Evolutionary conservation across 1,140 invertebrate species (phyloP), one percentile per base, ranked within the genome.

Genomic region (Agrypnia vestita): DNA sequence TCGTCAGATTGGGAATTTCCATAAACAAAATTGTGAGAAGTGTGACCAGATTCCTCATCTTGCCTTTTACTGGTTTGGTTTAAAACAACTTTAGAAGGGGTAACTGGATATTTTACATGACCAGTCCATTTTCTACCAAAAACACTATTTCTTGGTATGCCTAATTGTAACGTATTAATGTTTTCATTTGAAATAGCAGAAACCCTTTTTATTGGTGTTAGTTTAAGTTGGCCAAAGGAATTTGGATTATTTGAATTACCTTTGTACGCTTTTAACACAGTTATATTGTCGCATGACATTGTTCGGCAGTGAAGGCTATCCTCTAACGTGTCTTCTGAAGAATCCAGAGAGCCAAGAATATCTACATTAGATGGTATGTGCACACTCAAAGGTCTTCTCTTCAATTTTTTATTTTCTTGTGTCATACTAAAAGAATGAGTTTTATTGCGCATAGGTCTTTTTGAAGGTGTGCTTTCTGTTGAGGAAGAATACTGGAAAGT

Each of bases 101-200:
- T 92, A 6, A 92, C 91, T n/a, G 91, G 91, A 84, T 92, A 92
- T 74, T 88, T 86, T 0, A 92, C 90, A 43, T 91, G 91, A 0
- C 91, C 91, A 17, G 88, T 80, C 90, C 91, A 92, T 79, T 88
- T 88, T 80, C 91, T 86, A 67, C 91, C 89, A 0, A 91, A 80
- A 8, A 89, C 90, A 81, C 89, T 88, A 83, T 90, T 91, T 69
- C 91, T 86, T 4, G 91, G 90, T 55, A 91, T 82, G 10, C 76
- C 81, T 25, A 55, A 21, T 13, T 69, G 43, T 15, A 78, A 13
- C 0, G 47, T 82, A 35, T 53, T 21, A 51, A 47, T 44, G 17
- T 56, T 73, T 35, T 83, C 79, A 53, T 71, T 76, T 17, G 55
- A 75, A 35, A 53, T 55, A 0, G 62, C 53, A 8, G 56, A 25